phyloP scores from a whole-genome alignment of 23 tunicate genomes.

The Halocynthia aurantium region DNA sequence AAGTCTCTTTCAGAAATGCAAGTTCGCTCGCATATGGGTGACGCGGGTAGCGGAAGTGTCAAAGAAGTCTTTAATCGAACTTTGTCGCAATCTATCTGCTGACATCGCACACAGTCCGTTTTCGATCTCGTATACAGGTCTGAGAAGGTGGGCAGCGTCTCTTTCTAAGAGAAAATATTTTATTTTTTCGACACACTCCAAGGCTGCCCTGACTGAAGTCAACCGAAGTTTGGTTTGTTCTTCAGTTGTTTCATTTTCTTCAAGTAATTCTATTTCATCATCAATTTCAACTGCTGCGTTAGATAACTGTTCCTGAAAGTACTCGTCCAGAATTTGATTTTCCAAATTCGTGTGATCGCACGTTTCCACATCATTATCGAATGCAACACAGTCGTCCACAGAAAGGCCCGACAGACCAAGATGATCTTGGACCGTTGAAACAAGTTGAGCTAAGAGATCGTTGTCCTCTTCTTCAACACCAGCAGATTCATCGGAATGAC shows the following conservation, averaged over 20 bases:
- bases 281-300: too few species aligned
- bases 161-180: too few species aligned
- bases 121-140: too few species aligned
- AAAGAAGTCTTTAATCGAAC: too few species aligned
- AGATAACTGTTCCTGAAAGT: conserved; percentile 11
- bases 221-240: conserved; percentile 1
- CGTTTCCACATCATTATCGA: conserved; percentile 14
- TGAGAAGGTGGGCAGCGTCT: too few species aligned
- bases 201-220: conserved; percentile 12
- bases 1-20: too few species aligned
- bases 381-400: conserved; percentile 26
- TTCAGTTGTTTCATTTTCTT: conserved; percentile 16
- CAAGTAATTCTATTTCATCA: not conserved
- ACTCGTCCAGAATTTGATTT: conserved; percentile 21
- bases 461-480: conserved; percentile 14
- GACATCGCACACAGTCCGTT: too few species aligned
- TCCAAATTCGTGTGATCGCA: conserved; percentile 14
- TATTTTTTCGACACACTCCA: conserved; percentile 11
- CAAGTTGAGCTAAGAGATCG: conserved; percentile 1
- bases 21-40: too few species aligned
- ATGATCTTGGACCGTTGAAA: conserved; percentile 10
- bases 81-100: too few species aligned
- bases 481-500: conserved; percentile 12
- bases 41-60: too few species aligned
- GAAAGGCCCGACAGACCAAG: too few species aligned